Evolutionary conservation across 2,888 invertebrate species (phyloP), one percentile per base, ranked within the genome.

Genomic region (Tridacna crocea): DNA sequence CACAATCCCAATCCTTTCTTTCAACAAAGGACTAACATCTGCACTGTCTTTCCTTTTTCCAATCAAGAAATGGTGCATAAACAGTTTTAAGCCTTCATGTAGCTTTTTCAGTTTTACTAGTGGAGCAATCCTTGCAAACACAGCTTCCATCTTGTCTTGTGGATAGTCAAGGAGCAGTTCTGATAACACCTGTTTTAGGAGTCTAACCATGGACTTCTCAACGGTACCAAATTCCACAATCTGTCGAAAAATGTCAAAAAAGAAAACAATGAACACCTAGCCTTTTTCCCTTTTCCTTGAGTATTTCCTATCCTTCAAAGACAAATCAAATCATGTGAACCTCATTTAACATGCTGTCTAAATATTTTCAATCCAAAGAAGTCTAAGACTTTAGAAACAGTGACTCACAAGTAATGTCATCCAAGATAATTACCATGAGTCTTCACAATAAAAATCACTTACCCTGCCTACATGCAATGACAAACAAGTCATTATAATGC

Each of bases 171-270:
- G 95, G 60, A 98, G 95, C 83, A 98, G 95, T 0, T 96, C 96
- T 8, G 97, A 95, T 66, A 98, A 95, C 8, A 97, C 96, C 91
- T 97, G 97, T 0, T 97, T 96, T 94, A 98, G 96, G 81, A 98
- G 96, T 48, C 96, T 95, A n/a, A 98, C 96, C 68, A 96, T 96
- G 0, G 95, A 94, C 93, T 97, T 97, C 93, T 97, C 97, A 87
- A 98, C 95, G 90, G 98, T 97, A 0, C 97, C 96, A 94, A 98
- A 98, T 92, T 98, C 96, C 27, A 98, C 96, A n/a, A 97, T 96
- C 97, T 97, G 94, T 36, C 24, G 24, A 51, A 51, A 51, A 26
- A 63, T 63, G 22, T 19, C 1, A 10, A 63, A 63, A 55, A 36
- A 36, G 36, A 36, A 36, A 36, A 36, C 36, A 36, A 36, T 36